Conservation (phyloP, 2,888 invertebrate species). For the Steinernema scapterisci region DNA sequence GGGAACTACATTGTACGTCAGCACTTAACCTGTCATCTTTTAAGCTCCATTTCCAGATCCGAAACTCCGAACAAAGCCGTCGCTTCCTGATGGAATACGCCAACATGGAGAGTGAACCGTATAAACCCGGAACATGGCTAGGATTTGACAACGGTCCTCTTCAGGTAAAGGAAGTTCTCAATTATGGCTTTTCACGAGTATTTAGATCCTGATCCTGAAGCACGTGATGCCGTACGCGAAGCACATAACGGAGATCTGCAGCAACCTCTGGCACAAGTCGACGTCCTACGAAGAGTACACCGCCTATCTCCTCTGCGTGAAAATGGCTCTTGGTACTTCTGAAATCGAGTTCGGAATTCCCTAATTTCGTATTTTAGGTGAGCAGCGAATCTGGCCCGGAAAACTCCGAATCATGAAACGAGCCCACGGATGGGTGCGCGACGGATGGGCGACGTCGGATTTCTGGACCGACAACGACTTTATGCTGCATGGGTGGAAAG, state of each 20-base stretch:
- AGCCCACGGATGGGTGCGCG: constrained; percentile 48
- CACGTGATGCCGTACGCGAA: constrained; percentile 38
- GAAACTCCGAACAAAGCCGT: background rate
- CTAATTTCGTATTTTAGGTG: too few relatives aligned
- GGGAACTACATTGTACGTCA: constrained; percentile 64
- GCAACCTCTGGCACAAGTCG: background rate
- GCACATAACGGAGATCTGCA: background rate
- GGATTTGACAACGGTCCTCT: constrained; percentile 64
- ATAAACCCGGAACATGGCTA: constrained; percentile 48
- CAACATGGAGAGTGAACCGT: constrained; percentile 45
- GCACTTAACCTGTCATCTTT: too few relatives aligned
- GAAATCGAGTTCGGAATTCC: too few relatives aligned
- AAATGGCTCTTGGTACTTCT: constrained; percentile 3
- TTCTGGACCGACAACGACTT: constrained; percentile 50
- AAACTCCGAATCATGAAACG: constrained; percentile 53
- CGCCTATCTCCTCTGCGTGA: constrained; percentile 16
- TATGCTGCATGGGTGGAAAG: constrained; percentile 62
- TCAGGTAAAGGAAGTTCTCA: constrained; percentile 41
- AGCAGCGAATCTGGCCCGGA: constrained; percentile 52
- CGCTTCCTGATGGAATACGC: background rate
- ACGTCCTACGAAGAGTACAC: background rate
- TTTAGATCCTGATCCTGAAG: constrained; percentile 51
- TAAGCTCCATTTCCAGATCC: too few relatives aligned
- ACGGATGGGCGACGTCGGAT: constrained; percentile 53
- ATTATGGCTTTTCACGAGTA: background rate